Evolutionary conservation across 2,888 invertebrate genomes (phyloP).

Genomic region (Anaspis maculata): DNA sequence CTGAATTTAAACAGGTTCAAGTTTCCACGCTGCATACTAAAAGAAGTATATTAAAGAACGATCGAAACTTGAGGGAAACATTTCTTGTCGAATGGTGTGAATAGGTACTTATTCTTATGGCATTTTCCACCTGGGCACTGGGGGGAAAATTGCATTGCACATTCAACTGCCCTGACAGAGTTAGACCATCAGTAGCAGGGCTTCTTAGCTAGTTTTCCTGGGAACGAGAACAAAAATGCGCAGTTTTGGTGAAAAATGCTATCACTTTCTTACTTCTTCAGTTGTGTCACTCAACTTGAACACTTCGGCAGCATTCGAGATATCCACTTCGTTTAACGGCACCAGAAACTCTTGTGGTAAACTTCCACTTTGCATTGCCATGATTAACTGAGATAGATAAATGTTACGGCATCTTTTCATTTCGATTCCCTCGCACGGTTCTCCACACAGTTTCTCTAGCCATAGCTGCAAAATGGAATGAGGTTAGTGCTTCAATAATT

Average conservation of each 20-base stretch:
- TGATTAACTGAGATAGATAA: conserved; percentile 40
- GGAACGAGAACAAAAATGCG: too few relatives aligned
- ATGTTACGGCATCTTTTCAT: conserved; percentile 42
- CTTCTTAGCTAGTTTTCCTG: neutral
- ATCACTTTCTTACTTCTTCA: conserved; percentile 18
- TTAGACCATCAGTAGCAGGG: too few relatives aligned
- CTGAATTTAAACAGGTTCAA: too few relatives aligned
- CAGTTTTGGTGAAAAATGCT: too few relatives aligned
- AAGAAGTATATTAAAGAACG: too few relatives aligned
- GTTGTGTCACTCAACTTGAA: conserved; percentile 29
- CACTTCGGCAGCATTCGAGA: conserved; percentile 33
- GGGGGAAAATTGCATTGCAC: too few relatives aligned
- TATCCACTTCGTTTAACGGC: conserved; percentile 34
- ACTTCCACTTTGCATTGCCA: conserved; percentile 39
- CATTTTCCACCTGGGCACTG: too few relatives aligned
- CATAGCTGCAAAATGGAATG: conserved; percentile 26
- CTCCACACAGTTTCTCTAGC: conserved; percentile 40
- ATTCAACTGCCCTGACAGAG: too few relatives aligned
- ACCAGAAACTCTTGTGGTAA: conserved; percentile 36
- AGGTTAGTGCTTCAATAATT: neutral
- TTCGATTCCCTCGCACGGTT: conserved; percentile 31
- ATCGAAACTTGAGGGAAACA: too few relatives aligned
- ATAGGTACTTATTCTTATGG: too few relatives aligned
- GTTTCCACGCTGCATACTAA: too few relatives aligned
- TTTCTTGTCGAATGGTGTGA: too few relatives aligned